These are phyloP conservation scores for Exephanes ischioxanthus DNA, from an alignment of 2,888 invertebrate genomes.

Conservation along the genomic window DNA sequence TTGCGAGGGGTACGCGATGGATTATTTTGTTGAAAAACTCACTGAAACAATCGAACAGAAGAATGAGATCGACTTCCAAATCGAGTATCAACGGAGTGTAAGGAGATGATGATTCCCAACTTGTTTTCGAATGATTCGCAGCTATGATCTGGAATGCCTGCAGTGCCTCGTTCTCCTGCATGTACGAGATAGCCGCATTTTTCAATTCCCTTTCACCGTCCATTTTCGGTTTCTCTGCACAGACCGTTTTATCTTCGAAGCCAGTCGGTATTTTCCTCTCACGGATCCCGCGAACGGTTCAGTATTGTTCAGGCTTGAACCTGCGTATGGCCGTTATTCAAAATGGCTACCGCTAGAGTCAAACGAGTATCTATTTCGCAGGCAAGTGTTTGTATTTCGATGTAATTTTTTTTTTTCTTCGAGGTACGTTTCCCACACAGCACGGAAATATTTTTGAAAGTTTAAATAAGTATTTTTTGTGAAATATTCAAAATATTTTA, in stretches of 20 bases:
- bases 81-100: slow-evolving; percentile 53
- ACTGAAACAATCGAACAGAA: slow-evolving; percentile 52
- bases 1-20: background rate
- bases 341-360: too few species aligned
- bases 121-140: slow-evolving; percentile 18
- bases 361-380: too few species aligned
- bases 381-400: too few species aligned
- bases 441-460: too few species aligned
- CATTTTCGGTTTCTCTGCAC: slow-evolving; percentile 9
- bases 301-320: too few species aligned
- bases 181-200: slow-evolving; percentile 16
- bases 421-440: too few species aligned
- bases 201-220: slow-evolving; percentile 19
- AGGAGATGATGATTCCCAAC: slow-evolving; percentile 5
- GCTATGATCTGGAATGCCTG: slow-evolving; percentile 24
- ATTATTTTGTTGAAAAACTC: slow-evolving; percentile 10
- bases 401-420: too few species aligned
- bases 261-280: background rate
- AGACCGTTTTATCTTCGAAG: background rate
- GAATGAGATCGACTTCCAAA: slow-evolving; percentile 56
- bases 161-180: slow-evolving; percentile 33
- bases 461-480: too few species aligned
- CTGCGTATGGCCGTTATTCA: too few species aligned
- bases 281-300: too few species aligned
- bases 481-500: too few species aligned